phyloP scores from a whole-genome alignment of 2,797 vertebrate genomes.

The Syncerus caffer region DNA sequence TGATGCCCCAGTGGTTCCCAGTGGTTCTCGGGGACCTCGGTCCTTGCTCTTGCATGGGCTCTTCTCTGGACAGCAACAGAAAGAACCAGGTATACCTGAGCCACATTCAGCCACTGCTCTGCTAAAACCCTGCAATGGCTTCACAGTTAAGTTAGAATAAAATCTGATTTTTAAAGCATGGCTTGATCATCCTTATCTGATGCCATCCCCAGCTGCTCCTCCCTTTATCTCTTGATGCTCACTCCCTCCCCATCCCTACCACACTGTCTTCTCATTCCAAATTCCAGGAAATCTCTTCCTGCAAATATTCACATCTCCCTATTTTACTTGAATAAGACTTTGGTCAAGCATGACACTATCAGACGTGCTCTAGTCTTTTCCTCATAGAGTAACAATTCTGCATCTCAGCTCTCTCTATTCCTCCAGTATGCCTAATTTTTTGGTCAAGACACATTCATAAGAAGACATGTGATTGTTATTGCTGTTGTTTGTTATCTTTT shows the following conservation, averaged over 20 bases:
- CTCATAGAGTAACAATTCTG: neutral
- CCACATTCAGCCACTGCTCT: accelerated
- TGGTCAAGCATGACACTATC: neutral
- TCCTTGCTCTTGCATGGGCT: neutral
- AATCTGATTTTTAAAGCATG: neutral
- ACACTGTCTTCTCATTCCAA: neutral
- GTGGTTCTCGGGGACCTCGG: accelerated
- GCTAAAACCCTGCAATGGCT: accelerated
- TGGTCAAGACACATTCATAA: neutral
- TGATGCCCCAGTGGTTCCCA: neutral
- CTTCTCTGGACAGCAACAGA: neutral
- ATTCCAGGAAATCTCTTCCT: neutral
- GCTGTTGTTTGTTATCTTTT: neutral
- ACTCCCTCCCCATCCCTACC: accelerated
- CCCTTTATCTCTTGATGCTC: neutral
- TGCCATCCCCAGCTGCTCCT: neutral
- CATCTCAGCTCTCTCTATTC: neutral
- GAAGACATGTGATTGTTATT: neutral
- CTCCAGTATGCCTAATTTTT: neutral
- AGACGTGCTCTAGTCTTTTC: neutral
- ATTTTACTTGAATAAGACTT: neutral
- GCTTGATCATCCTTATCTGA: neutral
- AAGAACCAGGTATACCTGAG: too few species aligned
- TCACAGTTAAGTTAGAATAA: neutral
- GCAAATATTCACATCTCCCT: neutral